Conservation (phyloP, 2,113 vertebrate genomes). For the Bambusicola thoracicus region DNA sequence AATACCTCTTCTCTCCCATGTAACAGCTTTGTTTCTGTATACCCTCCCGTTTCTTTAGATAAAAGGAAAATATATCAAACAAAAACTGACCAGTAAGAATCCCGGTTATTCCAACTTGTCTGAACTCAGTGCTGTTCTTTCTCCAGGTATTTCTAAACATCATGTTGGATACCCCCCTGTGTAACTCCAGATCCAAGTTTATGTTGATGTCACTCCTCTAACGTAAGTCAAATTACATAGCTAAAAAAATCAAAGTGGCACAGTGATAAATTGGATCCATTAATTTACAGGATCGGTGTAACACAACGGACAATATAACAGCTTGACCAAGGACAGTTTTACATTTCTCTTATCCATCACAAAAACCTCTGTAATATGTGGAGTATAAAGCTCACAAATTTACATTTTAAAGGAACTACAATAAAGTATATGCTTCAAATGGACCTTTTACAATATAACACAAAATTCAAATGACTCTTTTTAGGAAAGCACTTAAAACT, state of each 20-base stretch:
- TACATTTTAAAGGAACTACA: constrained; percentile 46
- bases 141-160: background rate
- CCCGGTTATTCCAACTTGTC: background rate
- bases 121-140: background rate
- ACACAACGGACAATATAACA: background rate
- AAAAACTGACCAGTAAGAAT: background rate
- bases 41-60: background rate
- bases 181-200: background rate
- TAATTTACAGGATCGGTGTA: background rate
- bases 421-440: constrained; percentile 36
- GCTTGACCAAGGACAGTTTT: background rate
- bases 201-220: background rate
- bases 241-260: fast-evolving
- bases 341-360: background rate
- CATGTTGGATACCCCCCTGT: fast-evolving
- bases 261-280: background rate
- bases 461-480: constrained; percentile 30
- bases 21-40: background rate
- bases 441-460: constrained; percentile 40
- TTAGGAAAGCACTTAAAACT: constrained; percentile 59
- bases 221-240: background rate
- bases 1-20: background rate
- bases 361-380: background rate
- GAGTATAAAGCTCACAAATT: constrained; percentile 46
- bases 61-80: background rate